Percentiles rank a stretch among this genome's conserved stretches.
Conservation (phyloP, 2,888 invertebrate genomes). For the Linnaemya tessellans region DNA sequence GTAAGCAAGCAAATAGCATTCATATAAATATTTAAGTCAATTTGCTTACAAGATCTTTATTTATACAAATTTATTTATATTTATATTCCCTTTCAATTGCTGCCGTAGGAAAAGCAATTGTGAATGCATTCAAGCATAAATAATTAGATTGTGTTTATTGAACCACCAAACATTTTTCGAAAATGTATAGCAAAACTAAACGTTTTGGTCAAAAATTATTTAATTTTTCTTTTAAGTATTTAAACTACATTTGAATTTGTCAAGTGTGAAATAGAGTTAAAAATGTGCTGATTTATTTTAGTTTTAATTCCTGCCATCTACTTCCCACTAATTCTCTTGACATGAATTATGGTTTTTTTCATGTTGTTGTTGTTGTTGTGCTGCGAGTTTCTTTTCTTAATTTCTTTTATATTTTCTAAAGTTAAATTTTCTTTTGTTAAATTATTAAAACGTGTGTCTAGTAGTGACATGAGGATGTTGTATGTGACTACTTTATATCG, state of each 20-base stretch:
- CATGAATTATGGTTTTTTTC: conserved; percentile 33
- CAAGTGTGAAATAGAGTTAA: conserved; percentile 59
- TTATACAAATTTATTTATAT: conserved; percentile 13
- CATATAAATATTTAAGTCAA: conserved; percentile 28
- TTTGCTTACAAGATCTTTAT: conserved; percentile 51
- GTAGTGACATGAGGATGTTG: conserved; percentile 37
- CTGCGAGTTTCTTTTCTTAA: conserved; percentile 3
- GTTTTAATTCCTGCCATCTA: conserved; percentile 9
- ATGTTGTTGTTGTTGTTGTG: not conserved
- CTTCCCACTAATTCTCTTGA: conserved; percentile 44
- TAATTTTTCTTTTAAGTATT: not conserved
- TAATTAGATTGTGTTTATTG: conserved; percentile 58
- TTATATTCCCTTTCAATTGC: conserved; percentile 29
- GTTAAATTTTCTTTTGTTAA: conserved; percentile 47
- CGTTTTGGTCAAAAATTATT: conserved; percentile 13
- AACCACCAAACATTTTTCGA: not conserved
- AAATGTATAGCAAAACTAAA: conserved; percentile 10
- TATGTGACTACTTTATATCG: conserved; percentile 8
- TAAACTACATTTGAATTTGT: conserved; percentile 29
- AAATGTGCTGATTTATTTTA: not conserved
- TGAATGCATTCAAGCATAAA: conserved; percentile 67
- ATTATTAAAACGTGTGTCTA: conserved; percentile 49
- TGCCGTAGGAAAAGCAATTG: conserved; percentile 7
- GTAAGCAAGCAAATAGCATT: not conserved
- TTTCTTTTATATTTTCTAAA: conserved; percentile 10